Evolutionary conservation across 2,113 vertebrate species (phyloP).

Genomic region (Mirza zaza): DNA sequence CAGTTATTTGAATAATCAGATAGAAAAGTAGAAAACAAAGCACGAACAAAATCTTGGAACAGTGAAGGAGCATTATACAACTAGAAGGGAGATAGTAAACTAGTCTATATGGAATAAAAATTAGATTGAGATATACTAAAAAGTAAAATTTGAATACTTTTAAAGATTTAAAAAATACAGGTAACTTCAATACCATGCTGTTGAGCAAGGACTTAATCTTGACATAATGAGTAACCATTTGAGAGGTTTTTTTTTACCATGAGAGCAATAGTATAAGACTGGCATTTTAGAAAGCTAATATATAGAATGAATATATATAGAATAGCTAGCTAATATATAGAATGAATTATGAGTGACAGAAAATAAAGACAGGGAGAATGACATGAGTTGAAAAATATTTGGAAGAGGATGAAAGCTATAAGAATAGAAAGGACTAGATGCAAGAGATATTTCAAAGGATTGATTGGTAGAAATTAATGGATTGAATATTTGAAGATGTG

Average conservation of each 20-base stretch:
- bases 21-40: neutral
- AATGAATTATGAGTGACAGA: neutral
- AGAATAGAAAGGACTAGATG: neutral
- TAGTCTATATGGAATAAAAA: neutral
- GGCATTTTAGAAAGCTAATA: neutral
- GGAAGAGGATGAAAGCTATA: neutral
- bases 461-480: neutral
- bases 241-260: neutral
- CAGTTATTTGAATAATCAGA: neutral
- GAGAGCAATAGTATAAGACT: neutral
- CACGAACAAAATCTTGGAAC: neutral
- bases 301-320: too few species aligned
- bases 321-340: neutral
- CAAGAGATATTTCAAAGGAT: slow-evolving; percentile 5
- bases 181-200: neutral
- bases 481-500: neutral
- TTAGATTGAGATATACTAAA: neutral
- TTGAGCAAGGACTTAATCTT: neutral
- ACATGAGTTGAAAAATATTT: neutral
- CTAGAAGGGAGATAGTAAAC: neutral
- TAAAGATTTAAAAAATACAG: neutral
- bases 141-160: neutral
- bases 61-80: neutral
- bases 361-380: neutral
- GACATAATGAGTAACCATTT: neutral